Evolutionary conservation across 1,140 invertebrate genomes (phyloP), one percentile per base, ranked within the genome.

Genomic region (Latrodectus geometricus): DNA sequence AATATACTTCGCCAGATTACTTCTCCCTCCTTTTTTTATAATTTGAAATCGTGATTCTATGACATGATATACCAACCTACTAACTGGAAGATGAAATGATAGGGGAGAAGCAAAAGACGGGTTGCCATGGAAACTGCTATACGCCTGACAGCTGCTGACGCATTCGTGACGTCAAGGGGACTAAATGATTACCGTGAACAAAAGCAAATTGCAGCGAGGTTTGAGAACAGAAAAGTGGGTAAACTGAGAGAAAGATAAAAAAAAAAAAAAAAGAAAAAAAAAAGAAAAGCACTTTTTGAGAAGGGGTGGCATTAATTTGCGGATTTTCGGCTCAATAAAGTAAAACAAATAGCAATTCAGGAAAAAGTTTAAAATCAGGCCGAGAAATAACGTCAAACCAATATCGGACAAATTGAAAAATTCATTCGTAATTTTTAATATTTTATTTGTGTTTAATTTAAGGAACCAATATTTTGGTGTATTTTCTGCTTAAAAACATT

Each of bases 111-210:
- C 49, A 72, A 78, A 69, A 20, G 56, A 49, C 9, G 61, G 8
- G 83, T 86, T 78, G 66, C 75, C 23, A 77, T 86, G 66, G 66
- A 20, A 78, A 86, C 74, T 21, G 56, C 35, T 65, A 74, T 73
- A 78, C 83, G 83, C 83, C 68, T 86, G 66, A 78, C 83, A 86
- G 61, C 83, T 86, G 83, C 82, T 86, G 83, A 86, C 83, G 83
- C 83, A 86, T 65, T 73, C 61, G 35, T 86, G 83, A 86, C 83
- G 83, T 86, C 83, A 86, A 35, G 48, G 15, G 21, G 23, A 65
- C 50, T 49, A 66, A 21, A 76, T 52, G 73, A 76, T 69, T 48
- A 11, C 20, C 35, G 35, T 35, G 35, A 35, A 35, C 35, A 35
- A 35, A 35, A 35, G 35, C 35, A 35, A 35, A 35, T 15, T 11